A percentile compares a stretch with the other conserved stretches of the same genome.
These are phyloP conservation scores for Panzeria rudis DNA, from an alignment of 2,888 invertebrate genomes.

Conservation along the genomic window DNA sequence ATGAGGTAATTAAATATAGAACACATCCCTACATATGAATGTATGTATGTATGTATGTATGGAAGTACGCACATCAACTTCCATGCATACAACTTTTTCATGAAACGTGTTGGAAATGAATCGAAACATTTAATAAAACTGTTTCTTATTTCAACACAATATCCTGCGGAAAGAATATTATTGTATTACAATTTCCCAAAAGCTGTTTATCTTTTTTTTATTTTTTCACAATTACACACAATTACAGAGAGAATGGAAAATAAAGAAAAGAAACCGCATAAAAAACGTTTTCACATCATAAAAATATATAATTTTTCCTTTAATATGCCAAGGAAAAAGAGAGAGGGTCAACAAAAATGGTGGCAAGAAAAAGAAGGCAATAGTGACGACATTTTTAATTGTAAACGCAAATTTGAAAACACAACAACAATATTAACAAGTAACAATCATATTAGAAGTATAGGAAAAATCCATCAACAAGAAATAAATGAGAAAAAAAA, in stretches of 20 bases:
- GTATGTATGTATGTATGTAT: too few species aligned
- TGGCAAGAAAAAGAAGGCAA: conserved; percentile 50
- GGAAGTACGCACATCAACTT: too few species aligned
- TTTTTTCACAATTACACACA: conserved; percentile 39
- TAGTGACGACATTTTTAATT: conserved; percentile 83
- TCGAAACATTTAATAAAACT: conserved; percentile 75
- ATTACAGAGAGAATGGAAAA: conserved; percentile 54
- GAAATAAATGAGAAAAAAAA: conserved; percentile 4
- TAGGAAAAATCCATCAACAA: not conserved
- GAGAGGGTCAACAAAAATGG: not conserved
- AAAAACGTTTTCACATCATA: conserved; percentile 82
- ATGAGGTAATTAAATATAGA: too few species aligned
- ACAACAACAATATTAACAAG: conserved; percentile 51
- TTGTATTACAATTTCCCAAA: conserved; percentile 17
- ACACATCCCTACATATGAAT: too few species aligned
- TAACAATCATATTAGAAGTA: not conserved
- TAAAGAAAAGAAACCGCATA: conserved; percentile 79
- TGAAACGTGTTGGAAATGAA: conserved; percentile 80
- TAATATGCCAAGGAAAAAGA: conserved; percentile 37
- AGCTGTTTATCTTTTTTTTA: not conserved
- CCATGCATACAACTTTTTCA: not conserved
- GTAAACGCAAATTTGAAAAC: conserved; percentile 79
- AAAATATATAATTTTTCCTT: conserved; percentile 68
- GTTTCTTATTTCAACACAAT: conserved; percentile 49
- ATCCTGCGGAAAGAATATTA: conserved; percentile 51